Percentiles rank a stretch among this genome's conserved stretches.
Evolutionary conservation across 1,140 invertebrate genomes (phyloP).

Genomic region (Trigoniulus corallinus): DNA sequence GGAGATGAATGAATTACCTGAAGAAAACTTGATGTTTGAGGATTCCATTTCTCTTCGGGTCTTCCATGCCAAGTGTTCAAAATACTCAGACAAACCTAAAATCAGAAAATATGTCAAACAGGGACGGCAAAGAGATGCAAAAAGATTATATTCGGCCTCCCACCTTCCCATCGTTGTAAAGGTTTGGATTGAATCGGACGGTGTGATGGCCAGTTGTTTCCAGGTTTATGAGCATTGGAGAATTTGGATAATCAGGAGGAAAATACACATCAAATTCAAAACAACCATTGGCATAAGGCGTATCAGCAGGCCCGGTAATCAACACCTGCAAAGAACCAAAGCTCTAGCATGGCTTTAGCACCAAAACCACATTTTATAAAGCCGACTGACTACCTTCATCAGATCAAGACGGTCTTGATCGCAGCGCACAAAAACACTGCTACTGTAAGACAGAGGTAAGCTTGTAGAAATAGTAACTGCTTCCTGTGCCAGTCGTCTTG

Average conservation of each 20-base stretch:
- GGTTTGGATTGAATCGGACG: conserved; percentile 91
- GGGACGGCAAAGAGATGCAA: background rate
- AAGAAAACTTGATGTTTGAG: conserved; percentile 87
- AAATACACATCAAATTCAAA: conserved; percentile 86
- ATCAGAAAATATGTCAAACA: conserved; percentile 16
- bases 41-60: conserved; percentile 98
- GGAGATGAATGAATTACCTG: conserved; percentile 40
- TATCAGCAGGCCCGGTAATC: conserved; percentile 78
- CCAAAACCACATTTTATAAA: background rate
- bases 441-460: conserved; percentile 80
- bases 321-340: conserved; percentile 43
- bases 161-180: conserved; percentile 94
- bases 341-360: background rate
- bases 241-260: conserved; percentile 66
- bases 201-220: conserved; percentile 86
- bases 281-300: conserved; percentile 75
- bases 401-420: conserved; percentile 84
- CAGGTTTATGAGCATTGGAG: conserved; percentile 62
- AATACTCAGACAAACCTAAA: conserved; percentile 89
- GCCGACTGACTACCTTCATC: conserved; percentile 55
- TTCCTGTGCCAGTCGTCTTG: conserved; percentile 87
- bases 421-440: conserved; percentile 88
- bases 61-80: conserved; percentile 95
- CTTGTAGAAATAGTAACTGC: conserved; percentile 86
- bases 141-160: conserved; percentile 13